Conservation (phyloP, 2,797 vertebrate genomes). For the Hypotaenidia philippensis region DNA sequence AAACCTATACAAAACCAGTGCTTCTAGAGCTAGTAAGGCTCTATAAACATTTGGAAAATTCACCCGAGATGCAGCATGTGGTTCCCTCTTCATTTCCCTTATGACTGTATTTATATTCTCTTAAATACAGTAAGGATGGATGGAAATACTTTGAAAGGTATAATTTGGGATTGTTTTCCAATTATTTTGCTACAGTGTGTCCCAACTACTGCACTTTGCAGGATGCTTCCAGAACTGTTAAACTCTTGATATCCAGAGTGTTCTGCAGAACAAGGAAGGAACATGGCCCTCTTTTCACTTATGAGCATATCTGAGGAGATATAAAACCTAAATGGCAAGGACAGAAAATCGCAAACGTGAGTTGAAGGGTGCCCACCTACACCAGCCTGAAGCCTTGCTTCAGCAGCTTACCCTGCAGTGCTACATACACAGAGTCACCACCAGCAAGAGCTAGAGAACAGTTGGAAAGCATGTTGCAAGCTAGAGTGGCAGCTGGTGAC, state of each 20-base stretch:
- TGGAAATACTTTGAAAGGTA: neutral
- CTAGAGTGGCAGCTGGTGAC: neutral
- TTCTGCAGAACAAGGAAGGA: neutral
- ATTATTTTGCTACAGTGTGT: neutral
- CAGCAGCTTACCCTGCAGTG: neutral
- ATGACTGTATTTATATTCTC: neutral
- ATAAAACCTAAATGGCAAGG: neutral
- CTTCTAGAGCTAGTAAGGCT: neutral
- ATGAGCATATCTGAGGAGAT: neutral
- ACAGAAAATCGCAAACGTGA: neutral
- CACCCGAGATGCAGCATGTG: neutral
- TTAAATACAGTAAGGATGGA: neutral
- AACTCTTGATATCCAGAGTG: neutral
- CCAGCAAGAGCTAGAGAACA: neutral
- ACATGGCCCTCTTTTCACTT: neutral
- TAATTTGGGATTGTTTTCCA: neutral
- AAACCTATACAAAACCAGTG: neutral
- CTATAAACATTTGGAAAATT: neutral
- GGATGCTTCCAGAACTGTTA: neutral
- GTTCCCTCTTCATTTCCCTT: neutral
- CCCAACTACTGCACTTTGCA: neutral
- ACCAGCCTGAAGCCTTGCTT: neutral
- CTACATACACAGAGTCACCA: neutral
- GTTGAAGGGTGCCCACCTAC: neutral
- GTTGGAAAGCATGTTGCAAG: neutral